phyloP scores from a whole-genome alignment of 2,113 vertebrate genomes.

The Lampris incognitus region DNA sequence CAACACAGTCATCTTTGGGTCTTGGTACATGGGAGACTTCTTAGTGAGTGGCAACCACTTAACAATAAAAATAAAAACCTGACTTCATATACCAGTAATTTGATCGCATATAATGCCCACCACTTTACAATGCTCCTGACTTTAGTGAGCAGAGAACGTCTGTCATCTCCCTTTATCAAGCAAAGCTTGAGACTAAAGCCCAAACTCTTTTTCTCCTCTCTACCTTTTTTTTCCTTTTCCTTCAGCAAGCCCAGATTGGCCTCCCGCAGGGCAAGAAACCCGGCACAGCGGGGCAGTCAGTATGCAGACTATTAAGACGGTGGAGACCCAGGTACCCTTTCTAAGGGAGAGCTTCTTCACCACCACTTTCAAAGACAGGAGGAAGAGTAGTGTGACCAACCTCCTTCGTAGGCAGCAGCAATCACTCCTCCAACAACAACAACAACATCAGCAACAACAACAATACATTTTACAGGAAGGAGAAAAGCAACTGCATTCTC shows the following conservation, averaged over 20 bases:
- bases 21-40: not conserved
- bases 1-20: not conserved
- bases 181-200: not conserved
- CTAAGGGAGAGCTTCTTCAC: constrained; percentile 82
- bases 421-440: constrained; percentile 61
- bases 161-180: not conserved
- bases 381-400: constrained; percentile 78
- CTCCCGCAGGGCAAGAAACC: constrained; percentile 12
- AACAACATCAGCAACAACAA: constrained; percentile 72
- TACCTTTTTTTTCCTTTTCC: constrained; percentile 6
- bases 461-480: constrained; percentile 65
- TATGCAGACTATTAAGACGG: constrained; percentile 84
- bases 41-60: not conserved
- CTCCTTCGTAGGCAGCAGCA: constrained; percentile 71
- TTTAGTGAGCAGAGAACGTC: not conserved
- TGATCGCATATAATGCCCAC: not conserved
- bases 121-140: not conserved
- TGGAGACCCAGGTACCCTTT: constrained; percentile 82
- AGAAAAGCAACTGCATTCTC: constrained; percentile 65
- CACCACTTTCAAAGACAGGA: constrained; percentile 79
- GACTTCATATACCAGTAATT: not conserved
- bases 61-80: not conserved
- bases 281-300: constrained; percentile 27
- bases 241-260: not conserved
- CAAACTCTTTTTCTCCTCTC: not conserved